Base-by-base conservation (phyloP, 2,113 vertebrate species). In the Mola mola region DNA sequence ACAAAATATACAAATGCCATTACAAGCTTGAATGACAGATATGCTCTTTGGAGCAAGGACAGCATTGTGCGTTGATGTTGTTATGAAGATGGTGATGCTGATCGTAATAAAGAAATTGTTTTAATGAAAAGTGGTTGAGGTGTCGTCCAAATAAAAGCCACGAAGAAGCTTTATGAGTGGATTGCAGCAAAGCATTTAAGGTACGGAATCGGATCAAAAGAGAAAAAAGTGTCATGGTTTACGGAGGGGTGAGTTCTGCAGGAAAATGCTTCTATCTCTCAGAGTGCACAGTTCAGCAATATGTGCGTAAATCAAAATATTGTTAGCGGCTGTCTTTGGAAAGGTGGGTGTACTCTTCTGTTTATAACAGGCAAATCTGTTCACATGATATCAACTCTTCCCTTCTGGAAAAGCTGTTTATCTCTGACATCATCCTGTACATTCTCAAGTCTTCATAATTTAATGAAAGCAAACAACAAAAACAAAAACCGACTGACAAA, bases 1-100 rank as follows among this genome's bases (percentile, higher is more conserved):
- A 97, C 96, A 98, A 94, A 95, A 94, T 90, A 90, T 96, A 96
- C 94, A 97, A 81, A 73, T 41, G 85, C 87, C 79, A 56, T 81
- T 85, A 55, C 78, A 83, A 86, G 75, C 87, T 86, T 77, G 71
- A 88, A 88, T 89, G 82, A 72, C 49, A 51, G 72, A 87, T 70
- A 64, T 71, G 73, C 71, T 88, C 73, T 75, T 83, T 84, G 68
- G 49, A 63, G 51, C 50, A 33, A 57, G 37, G 76, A 73, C 74
- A 52, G 75, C 69, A 37, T 70, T 41, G 17, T 44, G 46, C 57
- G 55, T 6, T 44, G 15, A 28, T 25, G 26, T 36, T 37, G 44
- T 15, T 22, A 40, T 4, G 75, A n/a, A n/a, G n/a, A n/a, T n/a
- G n/a, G 46, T 20, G 29, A 19, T 34, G 40, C 33, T 0, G 15